A percentile compares a stretch with the other conserved stretches of the same genome.
Evolutionary conservation across 2,797 vertebrate genomes (phyloP).

Genomic region (Aulostomus chinensis): DNA sequence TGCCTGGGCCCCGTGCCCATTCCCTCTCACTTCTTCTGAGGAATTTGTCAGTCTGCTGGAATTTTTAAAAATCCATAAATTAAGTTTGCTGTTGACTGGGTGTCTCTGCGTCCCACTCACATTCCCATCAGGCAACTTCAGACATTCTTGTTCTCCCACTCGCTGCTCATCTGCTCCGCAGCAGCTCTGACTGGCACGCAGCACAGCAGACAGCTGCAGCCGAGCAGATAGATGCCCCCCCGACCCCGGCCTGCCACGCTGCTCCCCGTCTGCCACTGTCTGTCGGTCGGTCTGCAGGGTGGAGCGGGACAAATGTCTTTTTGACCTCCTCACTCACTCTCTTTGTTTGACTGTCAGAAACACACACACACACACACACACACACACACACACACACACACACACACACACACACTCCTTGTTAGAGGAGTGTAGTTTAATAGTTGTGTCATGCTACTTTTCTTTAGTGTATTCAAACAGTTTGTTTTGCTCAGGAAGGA

Average conservation of each 20-base stretch:
- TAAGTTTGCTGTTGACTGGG: conserved; percentile 43
- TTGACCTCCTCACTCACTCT: neutral
- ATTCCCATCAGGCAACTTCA: conserved; percentile 26
- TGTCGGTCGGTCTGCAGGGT: neutral
- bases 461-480: too few species aligned
- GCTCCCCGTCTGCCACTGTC: conserved; percentile 7
- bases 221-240: conserved; percentile 33
- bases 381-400: too few species aligned
- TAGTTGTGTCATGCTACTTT: too few species aligned
- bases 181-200: conserved; percentile 36
- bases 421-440: too few species aligned
- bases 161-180: conserved; percentile 4
- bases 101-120: conserved; percentile 34
- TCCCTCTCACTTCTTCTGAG: too few species aligned
- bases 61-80: conserved; percentile 48
- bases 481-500: too few species aligned
- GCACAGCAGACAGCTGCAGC: conserved; percentile 53
- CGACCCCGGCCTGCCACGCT: neutral
- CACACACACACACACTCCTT: too few species aligned
- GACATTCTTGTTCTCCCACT: conserved; percentile 21
- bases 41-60: conserved; percentile 15
- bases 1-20: too few species aligned
- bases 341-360: neutral
- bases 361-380: too few species aligned
- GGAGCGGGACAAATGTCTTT: too few species aligned